These are phyloP conservation scores for Lutjanus campechanus DNA, from an alignment of 2,797 vertebrate species.

Conservation along the genomic window DNA sequence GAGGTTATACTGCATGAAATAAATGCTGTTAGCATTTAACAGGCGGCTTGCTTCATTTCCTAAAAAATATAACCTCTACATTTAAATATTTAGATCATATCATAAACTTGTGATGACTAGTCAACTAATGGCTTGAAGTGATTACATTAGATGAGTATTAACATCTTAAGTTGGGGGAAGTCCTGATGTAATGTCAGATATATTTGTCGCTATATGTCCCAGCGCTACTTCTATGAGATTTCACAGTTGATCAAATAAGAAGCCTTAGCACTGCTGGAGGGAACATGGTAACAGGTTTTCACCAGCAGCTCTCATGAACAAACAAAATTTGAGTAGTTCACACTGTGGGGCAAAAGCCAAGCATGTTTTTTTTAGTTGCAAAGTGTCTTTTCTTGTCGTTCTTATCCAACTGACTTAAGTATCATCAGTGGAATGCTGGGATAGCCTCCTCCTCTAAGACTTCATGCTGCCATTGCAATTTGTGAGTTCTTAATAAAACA, in stretches of 20 bases:
- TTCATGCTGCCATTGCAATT: neutral
- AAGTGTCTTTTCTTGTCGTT: neutral
- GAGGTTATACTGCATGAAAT: too few species aligned
- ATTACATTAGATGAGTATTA: too few species aligned
- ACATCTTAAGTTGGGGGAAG: too few species aligned
- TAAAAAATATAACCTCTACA: too few species aligned
- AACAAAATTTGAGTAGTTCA: neutral
- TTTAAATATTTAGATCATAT: too few species aligned
- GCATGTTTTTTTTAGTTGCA: neutral
- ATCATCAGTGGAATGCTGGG: neutral
- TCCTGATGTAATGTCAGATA: too few species aligned
- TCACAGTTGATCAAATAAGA: neutral
- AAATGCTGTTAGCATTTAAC: too few species aligned
- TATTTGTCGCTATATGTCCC: too few species aligned
- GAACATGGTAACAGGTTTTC: neutral
- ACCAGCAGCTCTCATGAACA: neutral
- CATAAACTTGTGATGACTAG: too few species aligned
- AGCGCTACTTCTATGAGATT: neutral
- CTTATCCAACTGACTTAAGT: neutral
- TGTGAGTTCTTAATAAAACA: too few species aligned
- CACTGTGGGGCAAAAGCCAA: neutral
- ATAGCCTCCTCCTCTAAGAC: neutral
- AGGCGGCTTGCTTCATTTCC: too few species aligned
- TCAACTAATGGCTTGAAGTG: too few species aligned
- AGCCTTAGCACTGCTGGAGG: neutral